Conservation (phyloP, 2,113 vertebrate genomes). For the Tenrec ecaudatus region DNA sequence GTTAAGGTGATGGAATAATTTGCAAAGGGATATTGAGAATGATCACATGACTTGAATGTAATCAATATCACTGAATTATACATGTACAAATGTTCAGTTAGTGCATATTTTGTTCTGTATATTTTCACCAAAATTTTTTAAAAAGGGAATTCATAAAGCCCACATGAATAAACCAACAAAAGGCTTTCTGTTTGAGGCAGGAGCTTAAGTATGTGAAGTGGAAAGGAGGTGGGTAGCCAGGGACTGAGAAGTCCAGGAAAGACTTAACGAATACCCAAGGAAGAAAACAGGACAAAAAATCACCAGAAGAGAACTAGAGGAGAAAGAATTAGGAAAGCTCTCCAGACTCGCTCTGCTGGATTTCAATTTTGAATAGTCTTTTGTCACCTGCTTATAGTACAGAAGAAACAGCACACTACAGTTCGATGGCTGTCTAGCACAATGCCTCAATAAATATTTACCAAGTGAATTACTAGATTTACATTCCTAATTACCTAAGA, state of each 20-base stretch:
- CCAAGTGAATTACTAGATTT: conserved; percentile 57
- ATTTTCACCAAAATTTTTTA: neutral
- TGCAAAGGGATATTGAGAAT: neutral
- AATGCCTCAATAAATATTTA: conserved; percentile 70
- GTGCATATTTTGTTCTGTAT: neutral
- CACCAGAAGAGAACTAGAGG: conserved; percentile 12
- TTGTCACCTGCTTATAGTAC: conserved; percentile 52
- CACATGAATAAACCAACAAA: neutral
- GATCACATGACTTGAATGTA: neutral
- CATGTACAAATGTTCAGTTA: neutral
- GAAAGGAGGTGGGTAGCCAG: neutral
- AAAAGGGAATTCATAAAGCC: neutral
- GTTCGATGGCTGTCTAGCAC: conserved; percentile 33
- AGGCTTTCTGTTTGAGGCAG: neutral
- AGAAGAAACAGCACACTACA: conserved; percentile 51
- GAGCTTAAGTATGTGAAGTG: neutral
- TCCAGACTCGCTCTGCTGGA: neutral
- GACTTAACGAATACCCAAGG: neutral
- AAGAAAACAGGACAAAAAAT: neutral
- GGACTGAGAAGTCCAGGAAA: neutral
- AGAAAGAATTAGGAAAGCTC: neutral
- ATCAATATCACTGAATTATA: neutral
- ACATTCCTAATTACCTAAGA: conserved; percentile 55
- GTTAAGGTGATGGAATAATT: neutral
- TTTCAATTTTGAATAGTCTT: conserved; percentile 48